Evolutionary conservation across 2,888 invertebrate species (phyloP).

Genomic region (Conus canariensis): DNA sequence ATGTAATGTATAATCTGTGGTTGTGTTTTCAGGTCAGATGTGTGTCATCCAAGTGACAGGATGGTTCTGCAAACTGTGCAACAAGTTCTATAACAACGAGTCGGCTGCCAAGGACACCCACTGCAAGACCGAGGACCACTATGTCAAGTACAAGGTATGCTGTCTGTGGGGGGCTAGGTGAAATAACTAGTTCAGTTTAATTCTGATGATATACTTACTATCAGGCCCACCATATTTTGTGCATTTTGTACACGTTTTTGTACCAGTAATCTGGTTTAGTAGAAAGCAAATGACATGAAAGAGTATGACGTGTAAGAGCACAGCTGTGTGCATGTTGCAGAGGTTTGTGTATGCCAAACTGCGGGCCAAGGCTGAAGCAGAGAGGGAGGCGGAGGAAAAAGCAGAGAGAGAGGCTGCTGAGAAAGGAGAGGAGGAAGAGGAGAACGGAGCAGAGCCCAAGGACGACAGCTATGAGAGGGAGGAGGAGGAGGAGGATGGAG

Average conservation of each 20-base stretch:
- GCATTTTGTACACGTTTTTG: too few species aligned
- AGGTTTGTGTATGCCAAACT: constrained; percentile 34
- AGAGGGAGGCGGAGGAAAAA: constrained; percentile 26
- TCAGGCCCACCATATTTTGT: too few species aligned
- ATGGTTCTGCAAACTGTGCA: constrained; percentile 76
- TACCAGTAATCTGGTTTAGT: too few species aligned
- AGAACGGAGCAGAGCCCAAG: not conserved
- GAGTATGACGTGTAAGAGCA: too few species aligned
- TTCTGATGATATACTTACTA: too few species aligned
- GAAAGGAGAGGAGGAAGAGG: not conserved
- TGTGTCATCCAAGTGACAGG: constrained; percentile 73
- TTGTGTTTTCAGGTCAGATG: constrained; percentile 63
- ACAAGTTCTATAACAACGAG: constrained; percentile 76
- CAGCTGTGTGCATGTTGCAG: not conserved
- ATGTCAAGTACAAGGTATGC: constrained; percentile 67
- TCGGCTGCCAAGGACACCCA: constrained; percentile 67
- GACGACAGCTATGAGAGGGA: constrained; percentile 3
- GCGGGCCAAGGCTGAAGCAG: constrained; percentile 32
- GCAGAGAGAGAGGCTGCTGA: constrained; percentile 11
- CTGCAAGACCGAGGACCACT: constrained; percentile 69
- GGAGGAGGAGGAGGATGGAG: not conserved
- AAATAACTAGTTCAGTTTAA: not conserved
- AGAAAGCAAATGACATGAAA: too few species aligned
- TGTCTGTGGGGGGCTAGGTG: not conserved
- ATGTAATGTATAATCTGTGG: too few species aligned